Evolutionary conservation across 2,888 invertebrate genomes (phyloP).

Genomic region (Eupithecia tripunctaria): DNA sequence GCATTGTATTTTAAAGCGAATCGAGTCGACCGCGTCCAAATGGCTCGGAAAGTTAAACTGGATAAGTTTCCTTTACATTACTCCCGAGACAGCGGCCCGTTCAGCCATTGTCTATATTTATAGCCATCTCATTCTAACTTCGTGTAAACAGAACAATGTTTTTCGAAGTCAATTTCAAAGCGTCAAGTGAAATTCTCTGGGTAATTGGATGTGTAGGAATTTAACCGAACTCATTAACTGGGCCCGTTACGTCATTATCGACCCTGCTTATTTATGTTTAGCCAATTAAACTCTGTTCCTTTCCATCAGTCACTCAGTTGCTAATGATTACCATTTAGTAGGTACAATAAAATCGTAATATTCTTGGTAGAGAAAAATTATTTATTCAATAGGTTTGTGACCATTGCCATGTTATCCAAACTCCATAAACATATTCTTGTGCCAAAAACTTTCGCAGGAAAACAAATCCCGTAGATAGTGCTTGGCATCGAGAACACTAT

Average conservation of each 20-base stretch:
- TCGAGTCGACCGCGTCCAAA: constrained; percentile 50
- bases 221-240: constrained; percentile 30
- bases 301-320: constrained; percentile 9
- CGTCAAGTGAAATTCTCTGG: constrained; percentile 48
- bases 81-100: constrained; percentile 55
- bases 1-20: constrained; percentile 48
- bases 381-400: constrained; percentile 7
- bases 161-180: constrained; percentile 51
- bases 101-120: constrained; percentile 51
- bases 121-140: constrained; percentile 48
- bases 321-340: neutral
- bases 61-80: constrained; percentile 66
- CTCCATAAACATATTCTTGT: constrained; percentile 18
- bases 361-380: neutral
- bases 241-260: constrained; percentile 14
- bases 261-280: constrained; percentile 7
- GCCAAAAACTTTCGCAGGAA: constrained; percentile 33
- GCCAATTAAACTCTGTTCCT: constrained; percentile 4
- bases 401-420: constrained; percentile 12
- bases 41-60: constrained; percentile 64
- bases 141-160: constrained; percentile 49
- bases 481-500: constrained; percentile 32
- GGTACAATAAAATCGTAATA: neutral
- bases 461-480: constrained; percentile 14
- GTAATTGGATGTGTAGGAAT: constrained; percentile 43